Percentiles rank a stretch among this genome's conserved stretches.
phyloP scores from a whole-genome alignment of 2,888 invertebrate species.

The Orthosia gothica region DNA sequence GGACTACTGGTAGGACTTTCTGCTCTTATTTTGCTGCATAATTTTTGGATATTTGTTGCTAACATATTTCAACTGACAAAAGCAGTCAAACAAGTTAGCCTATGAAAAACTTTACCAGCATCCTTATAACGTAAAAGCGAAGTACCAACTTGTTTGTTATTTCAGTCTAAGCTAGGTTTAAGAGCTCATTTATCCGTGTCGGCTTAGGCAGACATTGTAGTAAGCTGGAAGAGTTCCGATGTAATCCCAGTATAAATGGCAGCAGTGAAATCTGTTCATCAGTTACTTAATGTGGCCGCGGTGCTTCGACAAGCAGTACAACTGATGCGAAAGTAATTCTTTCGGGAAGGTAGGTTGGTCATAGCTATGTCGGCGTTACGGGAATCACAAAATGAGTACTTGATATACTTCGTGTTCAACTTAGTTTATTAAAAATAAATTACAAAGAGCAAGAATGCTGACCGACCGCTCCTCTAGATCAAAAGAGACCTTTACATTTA shows the following conservation, averaged over 20 bases:
- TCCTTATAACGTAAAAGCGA: constrained; percentile 14
- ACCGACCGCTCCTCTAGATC: too few species aligned
- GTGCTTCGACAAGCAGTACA: neutral
- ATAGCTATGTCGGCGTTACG: too few species aligned
- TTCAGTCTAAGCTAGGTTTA: constrained; percentile 37
- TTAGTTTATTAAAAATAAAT: too few species aligned
- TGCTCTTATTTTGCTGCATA: neutral
- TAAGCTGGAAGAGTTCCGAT: constrained; percentile 51
- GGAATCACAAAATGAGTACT: too few species aligned
- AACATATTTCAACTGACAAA: neutral
- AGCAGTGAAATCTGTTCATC: constrained; percentile 21
- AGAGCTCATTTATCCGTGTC: constrained; percentile 51
- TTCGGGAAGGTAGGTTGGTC: too few species aligned
- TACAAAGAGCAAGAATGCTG: too few species aligned
- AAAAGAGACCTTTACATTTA: too few species aligned
- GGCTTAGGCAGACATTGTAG: constrained; percentile 38
- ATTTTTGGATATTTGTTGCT: neutral
- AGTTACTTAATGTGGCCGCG: constrained; percentile 28
- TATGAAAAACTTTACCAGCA: constrained; percentile 26
- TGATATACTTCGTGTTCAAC: too few species aligned
- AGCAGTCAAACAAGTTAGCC: neutral
- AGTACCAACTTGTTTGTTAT: constrained; percentile 43
- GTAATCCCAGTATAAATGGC: constrained; percentile 53
- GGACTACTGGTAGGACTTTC: neutral
- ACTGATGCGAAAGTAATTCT: neutral